These are phyloP conservation scores for Hypothenemus hampei DNA, from an alignment of 1,140 invertebrate genomes.

Conservation along the genomic window DNA sequence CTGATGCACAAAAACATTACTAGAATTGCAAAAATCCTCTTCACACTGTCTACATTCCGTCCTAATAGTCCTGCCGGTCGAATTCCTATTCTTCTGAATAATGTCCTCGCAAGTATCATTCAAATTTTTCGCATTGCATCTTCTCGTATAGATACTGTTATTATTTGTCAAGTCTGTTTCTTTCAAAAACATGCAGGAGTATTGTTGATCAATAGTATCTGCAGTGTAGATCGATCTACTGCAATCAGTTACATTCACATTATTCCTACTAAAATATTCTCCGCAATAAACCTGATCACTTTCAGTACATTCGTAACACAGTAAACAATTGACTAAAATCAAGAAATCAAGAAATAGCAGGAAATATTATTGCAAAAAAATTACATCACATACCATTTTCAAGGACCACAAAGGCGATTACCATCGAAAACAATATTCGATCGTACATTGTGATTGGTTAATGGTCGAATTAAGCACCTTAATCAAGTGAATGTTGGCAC, in stretches of 20 bases:
- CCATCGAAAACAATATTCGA: no score
- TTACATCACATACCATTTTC: not conserved
- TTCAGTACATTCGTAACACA: constrained; percentile 12
- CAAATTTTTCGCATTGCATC: constrained; percentile 8
- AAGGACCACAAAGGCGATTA: no score
- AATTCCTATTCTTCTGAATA: not conserved
- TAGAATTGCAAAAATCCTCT: constrained; percentile 9
- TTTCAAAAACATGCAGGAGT: constrained; percentile 1
- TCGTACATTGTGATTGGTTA: no score
- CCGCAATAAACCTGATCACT: not conserved
- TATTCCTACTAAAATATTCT: not conserved
- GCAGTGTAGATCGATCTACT: constrained; percentile 7
- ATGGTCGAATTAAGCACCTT: no score
- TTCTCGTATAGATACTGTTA: constrained; percentile 1
- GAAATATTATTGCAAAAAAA: not conserved
- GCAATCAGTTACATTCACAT: not conserved
- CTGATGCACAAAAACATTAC: not conserved
- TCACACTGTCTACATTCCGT: constrained; percentile 5
- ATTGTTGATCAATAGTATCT: not conserved
- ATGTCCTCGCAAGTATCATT: constrained; percentile 12
- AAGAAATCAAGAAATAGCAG: no score
- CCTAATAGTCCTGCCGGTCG: not conserved
- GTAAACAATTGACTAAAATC: constrained; percentile 3
- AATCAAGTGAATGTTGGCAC: no score
- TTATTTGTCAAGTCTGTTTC: constrained; percentile 2